A percentile compares a stretch with the other conserved stretches of the same genome.
phyloP scores from a whole-genome alignment of 2,888 invertebrate species.

The Odontocerum albicorne region DNA sequence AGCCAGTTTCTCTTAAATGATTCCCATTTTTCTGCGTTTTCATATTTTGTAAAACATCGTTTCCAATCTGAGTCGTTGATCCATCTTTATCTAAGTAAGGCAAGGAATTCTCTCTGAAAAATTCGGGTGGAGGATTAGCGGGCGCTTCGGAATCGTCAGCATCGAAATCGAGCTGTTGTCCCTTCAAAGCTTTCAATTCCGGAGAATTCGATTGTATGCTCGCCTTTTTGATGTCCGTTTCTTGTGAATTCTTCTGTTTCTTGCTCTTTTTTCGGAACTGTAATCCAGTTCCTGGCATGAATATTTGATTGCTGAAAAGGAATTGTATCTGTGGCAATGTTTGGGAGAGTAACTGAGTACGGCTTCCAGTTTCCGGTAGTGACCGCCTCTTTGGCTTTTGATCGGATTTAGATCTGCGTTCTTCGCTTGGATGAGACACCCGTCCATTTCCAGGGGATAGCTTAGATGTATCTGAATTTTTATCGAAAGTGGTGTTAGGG shows the following conservation, averaged over 20 bases:
- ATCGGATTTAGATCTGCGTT: constrained; percentile 39
- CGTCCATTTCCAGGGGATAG: constrained; percentile 50
- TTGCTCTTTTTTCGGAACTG: constrained; percentile 44
- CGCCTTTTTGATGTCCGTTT: background rate
- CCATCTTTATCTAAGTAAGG: constrained; percentile 43
- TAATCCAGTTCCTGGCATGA: constrained; percentile 50
- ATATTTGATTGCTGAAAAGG: constrained; percentile 55
- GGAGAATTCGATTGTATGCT: constrained; percentile 18
- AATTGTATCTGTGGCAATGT: constrained; percentile 52
- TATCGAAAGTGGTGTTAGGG: constrained; percentile 37
- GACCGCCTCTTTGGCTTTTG: constrained; percentile 27
- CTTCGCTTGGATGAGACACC: constrained; percentile 45
- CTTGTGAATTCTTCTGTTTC: constrained; percentile 40
- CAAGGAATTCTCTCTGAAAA: constrained; percentile 49
- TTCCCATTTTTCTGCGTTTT: background rate
- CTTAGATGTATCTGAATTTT: constrained; percentile 42
- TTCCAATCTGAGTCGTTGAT: background rate
- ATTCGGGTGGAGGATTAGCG: constrained; percentile 44
- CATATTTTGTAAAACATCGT: background rate
- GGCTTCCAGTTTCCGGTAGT: constrained; percentile 15
- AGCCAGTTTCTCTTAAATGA: background rate
- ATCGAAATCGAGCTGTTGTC: constrained; percentile 39
- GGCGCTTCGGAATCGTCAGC: constrained; percentile 43
- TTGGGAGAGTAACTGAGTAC: constrained; percentile 10
- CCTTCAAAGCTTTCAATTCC: constrained; percentile 34